Conservation (phyloP, 2,113 vertebrate genomes). For the Pseudolaguvia tuberculata region DNA sequence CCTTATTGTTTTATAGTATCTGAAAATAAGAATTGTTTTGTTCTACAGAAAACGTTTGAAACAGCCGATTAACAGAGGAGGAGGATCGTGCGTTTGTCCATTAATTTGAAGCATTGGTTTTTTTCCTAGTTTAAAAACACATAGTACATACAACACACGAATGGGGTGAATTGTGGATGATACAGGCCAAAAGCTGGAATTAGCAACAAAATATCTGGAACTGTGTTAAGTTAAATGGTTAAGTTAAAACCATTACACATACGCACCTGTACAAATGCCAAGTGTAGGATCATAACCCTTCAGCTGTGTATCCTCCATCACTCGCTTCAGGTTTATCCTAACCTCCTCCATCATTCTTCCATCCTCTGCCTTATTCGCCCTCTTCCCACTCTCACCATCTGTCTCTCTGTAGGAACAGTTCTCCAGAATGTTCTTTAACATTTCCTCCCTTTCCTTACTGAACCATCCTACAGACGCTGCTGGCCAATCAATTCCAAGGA, state of each 20-base stretch:
- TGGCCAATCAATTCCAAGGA: conserved; percentile 78
- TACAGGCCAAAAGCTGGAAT: not conserved
- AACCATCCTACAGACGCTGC: conserved; percentile 37
- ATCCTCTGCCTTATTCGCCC: conserved; percentile 45
- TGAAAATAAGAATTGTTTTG: not conserved
- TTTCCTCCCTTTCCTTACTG: conserved; percentile 53
- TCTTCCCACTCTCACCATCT: conserved; percentile 54
- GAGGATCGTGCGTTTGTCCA: too few relatives aligned
- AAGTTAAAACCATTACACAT: not conserved
- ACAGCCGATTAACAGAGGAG: too few relatives aligned
- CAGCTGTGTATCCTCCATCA: conserved; percentile 68
- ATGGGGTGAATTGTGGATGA: not conserved
- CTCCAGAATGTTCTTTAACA: conserved; percentile 64
- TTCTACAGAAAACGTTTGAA: too few relatives aligned
- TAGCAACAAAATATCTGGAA: not conserved
- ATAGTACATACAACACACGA: too few relatives aligned
- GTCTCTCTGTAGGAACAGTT: conserved; percentile 59
- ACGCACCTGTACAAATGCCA: conserved; percentile 51
- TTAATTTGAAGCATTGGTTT: too few relatives aligned
- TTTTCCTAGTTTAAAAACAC: too few relatives aligned
- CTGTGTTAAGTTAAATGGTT: too few relatives aligned
- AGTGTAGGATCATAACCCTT: conserved; percentile 84
- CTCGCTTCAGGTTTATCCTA: conserved; percentile 71
- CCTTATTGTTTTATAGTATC: not conserved
- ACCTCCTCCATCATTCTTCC: conserved; percentile 51